Conservation (phyloP, 2,888 invertebrate species). For the Acrobasis suavella region DNA sequence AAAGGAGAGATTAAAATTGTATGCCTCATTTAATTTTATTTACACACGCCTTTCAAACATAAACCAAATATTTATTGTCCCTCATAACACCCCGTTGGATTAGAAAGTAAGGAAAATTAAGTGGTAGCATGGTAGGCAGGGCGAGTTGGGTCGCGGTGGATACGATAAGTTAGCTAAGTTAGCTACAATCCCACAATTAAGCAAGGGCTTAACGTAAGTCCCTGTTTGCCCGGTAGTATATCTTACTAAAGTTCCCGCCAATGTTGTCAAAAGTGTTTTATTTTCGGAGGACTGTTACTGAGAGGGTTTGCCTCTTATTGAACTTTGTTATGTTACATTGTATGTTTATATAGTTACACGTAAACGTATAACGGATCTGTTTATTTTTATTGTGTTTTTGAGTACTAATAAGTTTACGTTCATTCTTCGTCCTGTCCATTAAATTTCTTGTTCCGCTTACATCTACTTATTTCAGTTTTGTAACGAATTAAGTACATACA, state of each 20-base stretch:
- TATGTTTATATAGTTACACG: not conserved
- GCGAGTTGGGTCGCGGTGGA: constrained; percentile 49
- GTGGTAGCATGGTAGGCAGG: constrained; percentile 36
- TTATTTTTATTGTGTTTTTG: not conserved
- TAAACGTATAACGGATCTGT: not conserved
- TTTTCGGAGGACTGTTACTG: constrained; percentile 7
- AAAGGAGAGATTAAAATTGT: not conserved
- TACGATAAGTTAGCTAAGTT: constrained; percentile 60
- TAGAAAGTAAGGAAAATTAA: constrained; percentile 32
- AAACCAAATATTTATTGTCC: constrained; percentile 15
- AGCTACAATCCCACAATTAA: constrained; percentile 62
- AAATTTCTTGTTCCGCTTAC: no score
- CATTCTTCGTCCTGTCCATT: no score
- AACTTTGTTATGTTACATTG: not conserved
- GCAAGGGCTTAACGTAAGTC: constrained; percentile 53
- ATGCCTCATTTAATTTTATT: constrained; percentile 17
- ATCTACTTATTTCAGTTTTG: no score
- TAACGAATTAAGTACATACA: no score
- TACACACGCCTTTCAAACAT: constrained; percentile 3
- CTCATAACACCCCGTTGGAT: constrained; percentile 15
- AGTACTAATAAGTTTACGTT: no score
- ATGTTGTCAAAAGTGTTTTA: constrained; percentile 14
- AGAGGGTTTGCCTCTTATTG: constrained; percentile 2
- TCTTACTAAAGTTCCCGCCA: constrained; percentile 34
- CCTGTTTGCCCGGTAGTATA: constrained; percentile 45